Percentiles rank a stretch among this genome's conserved stretches.
Evolutionary conservation across 2,113 vertebrate genomes (phyloP).

Genomic region (Ameiurus melas): DNA sequence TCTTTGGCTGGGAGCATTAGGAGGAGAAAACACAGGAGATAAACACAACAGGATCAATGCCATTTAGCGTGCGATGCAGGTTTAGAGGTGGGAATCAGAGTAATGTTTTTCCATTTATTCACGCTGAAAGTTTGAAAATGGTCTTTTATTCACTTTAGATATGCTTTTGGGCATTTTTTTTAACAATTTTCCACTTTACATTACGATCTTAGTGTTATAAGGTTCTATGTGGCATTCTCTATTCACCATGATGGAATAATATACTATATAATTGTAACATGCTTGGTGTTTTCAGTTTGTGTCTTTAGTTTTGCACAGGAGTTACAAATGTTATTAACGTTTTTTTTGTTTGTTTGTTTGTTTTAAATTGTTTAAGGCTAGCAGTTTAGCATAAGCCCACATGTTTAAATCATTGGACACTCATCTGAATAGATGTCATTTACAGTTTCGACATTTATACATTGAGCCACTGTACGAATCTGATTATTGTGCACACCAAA

Average conservation of each 20-base stretch:
- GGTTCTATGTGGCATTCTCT: neutral
- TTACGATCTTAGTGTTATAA: neutral
- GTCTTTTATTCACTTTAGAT: conserved; percentile 5
- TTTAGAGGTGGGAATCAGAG: conserved; percentile 23
- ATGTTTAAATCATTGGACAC: neutral
- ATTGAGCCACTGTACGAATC: neutral
- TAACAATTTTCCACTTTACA: neutral
- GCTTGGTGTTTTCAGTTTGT: neutral
- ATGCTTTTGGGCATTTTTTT: neutral
- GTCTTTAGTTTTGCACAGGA: neutral
- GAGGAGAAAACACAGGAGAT: conserved; percentile 30
- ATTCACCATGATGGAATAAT: neutral
- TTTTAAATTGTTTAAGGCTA: neutral
- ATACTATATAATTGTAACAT: neutral
- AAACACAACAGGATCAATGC: conserved; percentile 42
- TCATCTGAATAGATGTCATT: neutral
- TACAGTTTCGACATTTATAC: neutral
- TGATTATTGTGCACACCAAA: neutral
- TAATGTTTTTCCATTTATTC: conserved; percentile 26
- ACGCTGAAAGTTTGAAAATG: conserved; percentile 22
- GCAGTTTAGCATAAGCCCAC: neutral
- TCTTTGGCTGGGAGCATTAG: conserved; percentile 77
- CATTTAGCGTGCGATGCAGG: conserved; percentile 20
- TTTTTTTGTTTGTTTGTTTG: too few species aligned
- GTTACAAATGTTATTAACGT: neutral